Evolutionary conservation across 1,140 invertebrate species (phyloP), one percentile per base, ranked within the genome.

Genomic region (Zophobas morio): DNA sequence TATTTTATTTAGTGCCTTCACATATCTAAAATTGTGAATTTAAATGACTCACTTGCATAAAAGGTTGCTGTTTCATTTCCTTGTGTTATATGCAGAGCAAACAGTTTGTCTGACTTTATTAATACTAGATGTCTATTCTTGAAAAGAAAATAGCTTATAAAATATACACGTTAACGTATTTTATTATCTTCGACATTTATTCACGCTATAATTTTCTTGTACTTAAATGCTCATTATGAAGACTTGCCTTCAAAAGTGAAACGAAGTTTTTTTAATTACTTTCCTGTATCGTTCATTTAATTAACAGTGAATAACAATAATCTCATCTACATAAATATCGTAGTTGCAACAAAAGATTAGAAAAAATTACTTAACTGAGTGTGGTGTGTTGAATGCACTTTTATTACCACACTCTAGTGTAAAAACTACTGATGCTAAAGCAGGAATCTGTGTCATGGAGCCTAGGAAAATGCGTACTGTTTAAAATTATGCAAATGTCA

Each of bases 41-140:
- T 66, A 66, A 66, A 66, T 66, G 60, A 39, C 32, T 66, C 39
- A 66, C 60, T 66, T 66, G 39, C 60, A 66, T 66, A 66, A 66
- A 39, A 46, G 60, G 53, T 39, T 36, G 42, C 60, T 33, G 60
- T 6, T 66, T n/a, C 33, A 36, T 42, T 66, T 66, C 60, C 60
- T 66, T 66, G 20, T 63, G 37, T n/a, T 2, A 39, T 6, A 6
- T 42, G 4, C 20, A 20, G 20, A 20, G 20, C 20, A 20, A 20
- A 20, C 20, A 20, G 20, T 20, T 20, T 20, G 20, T 20, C 20
- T 20, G 20, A 20, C 20, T 20, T 20, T 20, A 20, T 20, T 20
- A 20, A 20, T 20, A 20, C 20, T 20, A 20, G 20, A 20, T 20
- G 20, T 20, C 20, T 20, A 20, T 20, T 20, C 20, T 20, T 20